A percentile compares a stretch with the other conserved stretches of the same genome.
These are phyloP conservation scores for Pterocles burchelli DNA, from an alignment of 2,113 vertebrate species.

Conservation along the genomic window DNA sequence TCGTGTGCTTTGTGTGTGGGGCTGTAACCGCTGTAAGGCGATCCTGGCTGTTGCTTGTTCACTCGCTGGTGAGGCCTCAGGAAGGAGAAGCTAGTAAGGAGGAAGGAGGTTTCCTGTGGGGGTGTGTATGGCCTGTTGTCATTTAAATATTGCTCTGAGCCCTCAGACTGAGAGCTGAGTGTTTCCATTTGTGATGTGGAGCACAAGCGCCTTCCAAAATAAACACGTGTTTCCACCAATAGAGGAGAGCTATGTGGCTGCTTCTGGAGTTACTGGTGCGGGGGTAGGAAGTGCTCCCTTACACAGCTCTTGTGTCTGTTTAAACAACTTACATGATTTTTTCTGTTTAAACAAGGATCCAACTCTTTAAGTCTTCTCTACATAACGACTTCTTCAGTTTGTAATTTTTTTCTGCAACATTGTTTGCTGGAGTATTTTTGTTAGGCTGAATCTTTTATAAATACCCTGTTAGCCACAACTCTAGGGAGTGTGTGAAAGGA, in stretches of 20 bases:
- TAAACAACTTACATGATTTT: background rate
- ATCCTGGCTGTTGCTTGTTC: background rate
- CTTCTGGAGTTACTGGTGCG: background rate
- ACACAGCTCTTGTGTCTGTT: background rate
- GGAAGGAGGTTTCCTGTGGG: slow-evolving; percentile 64
- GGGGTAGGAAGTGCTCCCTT: background rate
- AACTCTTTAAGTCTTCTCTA: background rate
- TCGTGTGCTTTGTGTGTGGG: fast-evolving
- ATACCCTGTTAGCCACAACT: background rate
- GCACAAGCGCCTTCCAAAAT: slow-evolving; percentile 30
- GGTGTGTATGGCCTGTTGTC: slow-evolving; percentile 12
- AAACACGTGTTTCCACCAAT: background rate
- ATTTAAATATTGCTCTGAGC: slow-evolving; percentile 6
- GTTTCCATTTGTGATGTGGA: slow-evolving; percentile 43
- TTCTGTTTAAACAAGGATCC: background rate
- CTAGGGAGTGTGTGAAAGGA: slow-evolving; percentile 2
- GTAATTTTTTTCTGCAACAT: background rate
- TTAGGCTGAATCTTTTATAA: background rate
- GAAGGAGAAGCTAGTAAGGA: slow-evolving; percentile 16
- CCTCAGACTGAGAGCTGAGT: background rate
- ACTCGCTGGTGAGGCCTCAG: slow-evolving; percentile 11
- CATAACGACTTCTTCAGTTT: background rate
- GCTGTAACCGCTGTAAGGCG: background rate
- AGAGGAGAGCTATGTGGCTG: slow-evolving; percentile 3
- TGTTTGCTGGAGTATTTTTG: background rate